phyloP scores from a whole-genome alignment of 2,797 vertebrate species.

The Diplodus puntazzo region DNA sequence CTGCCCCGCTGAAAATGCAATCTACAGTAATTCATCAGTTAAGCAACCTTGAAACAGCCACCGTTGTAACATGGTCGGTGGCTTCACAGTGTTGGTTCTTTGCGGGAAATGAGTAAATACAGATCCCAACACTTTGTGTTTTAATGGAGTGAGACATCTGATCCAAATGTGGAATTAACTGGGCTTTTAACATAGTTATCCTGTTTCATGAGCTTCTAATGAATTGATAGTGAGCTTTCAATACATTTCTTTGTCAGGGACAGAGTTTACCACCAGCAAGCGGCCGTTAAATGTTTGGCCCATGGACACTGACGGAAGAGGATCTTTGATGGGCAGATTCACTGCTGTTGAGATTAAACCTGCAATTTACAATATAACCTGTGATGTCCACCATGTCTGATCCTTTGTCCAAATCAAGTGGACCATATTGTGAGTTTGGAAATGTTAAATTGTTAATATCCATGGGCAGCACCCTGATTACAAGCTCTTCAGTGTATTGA shows the following conservation, averaged over 20 bases:
- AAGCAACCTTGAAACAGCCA: conserved; percentile 44
- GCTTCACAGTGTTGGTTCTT: conserved; percentile 18
- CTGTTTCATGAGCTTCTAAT: background rate
- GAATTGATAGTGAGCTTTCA: background rate
- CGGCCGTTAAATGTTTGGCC: conserved; percentile 7
- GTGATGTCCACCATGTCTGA: background rate
- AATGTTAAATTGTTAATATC: conserved; percentile 34
- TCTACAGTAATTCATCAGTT: conserved; percentile 37
- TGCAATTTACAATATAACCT: conserved; percentile 27
- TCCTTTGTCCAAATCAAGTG: conserved; percentile 7
- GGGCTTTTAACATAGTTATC: background rate
- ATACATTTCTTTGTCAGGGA: background rate
- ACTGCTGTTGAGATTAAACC: conserved; percentile 15
- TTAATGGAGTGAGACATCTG: conserved; percentile 30
- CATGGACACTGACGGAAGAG: conserved; percentile 7
- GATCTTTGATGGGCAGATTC: conserved; percentile 9
- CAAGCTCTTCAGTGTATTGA: conserved; percentile 50
- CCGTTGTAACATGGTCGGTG: conserved; percentile 10
- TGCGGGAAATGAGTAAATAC: conserved; percentile 26
- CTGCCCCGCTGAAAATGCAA: conserved; percentile 24
- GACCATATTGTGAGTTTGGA: background rate
- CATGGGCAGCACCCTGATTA: conserved; percentile 31
- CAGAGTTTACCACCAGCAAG: background rate
- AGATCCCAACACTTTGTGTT: conserved; percentile 4
- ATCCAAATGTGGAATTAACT: conserved; percentile 9